phyloP scores from a whole-genome alignment of 1,140 invertebrate species.

The Drosophila sucinea region DNA sequence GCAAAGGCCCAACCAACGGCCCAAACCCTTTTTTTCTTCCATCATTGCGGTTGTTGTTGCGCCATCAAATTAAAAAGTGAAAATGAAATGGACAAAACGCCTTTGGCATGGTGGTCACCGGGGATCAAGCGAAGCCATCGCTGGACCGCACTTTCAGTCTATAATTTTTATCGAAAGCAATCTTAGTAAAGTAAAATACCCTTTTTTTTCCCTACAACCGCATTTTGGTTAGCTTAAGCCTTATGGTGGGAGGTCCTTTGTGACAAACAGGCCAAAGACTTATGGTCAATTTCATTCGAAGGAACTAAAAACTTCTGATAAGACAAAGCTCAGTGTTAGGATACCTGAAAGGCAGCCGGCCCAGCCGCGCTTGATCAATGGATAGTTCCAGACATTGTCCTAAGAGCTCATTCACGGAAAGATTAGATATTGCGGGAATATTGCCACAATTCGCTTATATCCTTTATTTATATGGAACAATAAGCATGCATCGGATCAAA shows the following conservation, averaged over 20 bases:
- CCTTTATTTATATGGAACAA: too few relatives aligned
- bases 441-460: too few relatives aligned
- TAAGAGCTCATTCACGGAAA: too few relatives aligned
- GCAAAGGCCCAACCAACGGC: constrained; percentile 37
- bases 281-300: too few relatives aligned
- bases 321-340: too few relatives aligned
- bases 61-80: constrained; percentile 69
- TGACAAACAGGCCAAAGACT: background rate
- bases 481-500: too few relatives aligned
- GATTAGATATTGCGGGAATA: too few relatives aligned
- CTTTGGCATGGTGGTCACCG: constrained; percentile 11
- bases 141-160: constrained; percentile 52
- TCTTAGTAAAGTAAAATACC: constrained; percentile 34
- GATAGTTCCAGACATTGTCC: too few relatives aligned
- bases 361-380: too few relatives aligned
- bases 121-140: constrained; percentile 19
- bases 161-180: constrained; percentile 78
- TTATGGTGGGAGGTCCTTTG: background rate
- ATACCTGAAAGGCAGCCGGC: too few relatives aligned
- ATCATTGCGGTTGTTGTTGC: constrained; percentile 11
- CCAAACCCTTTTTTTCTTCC: constrained; percentile 39
- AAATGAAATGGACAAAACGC: constrained; percentile 57
- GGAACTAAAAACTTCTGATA: too few relatives aligned
- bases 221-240: background rate
- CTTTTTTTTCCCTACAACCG: constrained; percentile 18